Evolutionary conservation across 2,113 vertebrate genomes (phyloP), one percentile per base, ranked within the genome.

Genomic region (Zeus faber): DNA sequence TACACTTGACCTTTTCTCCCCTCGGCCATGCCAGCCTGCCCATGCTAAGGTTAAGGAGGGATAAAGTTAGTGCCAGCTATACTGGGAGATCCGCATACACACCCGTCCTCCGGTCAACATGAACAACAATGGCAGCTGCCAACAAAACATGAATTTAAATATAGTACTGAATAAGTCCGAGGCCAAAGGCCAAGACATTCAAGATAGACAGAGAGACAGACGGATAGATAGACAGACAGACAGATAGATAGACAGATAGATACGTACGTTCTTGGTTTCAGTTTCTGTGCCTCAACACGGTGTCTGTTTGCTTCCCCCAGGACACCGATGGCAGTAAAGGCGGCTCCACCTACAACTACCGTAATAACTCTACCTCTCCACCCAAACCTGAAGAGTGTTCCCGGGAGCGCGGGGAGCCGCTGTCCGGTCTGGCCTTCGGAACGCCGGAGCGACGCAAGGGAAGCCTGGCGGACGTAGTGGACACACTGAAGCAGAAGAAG

Each of bases 401-500:
- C 73, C 89, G 93, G 74, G 95, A 96, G 49, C 93, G 93, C 20
- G 79, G 84, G 1, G 95, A 97, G 75, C 85, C 90, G 31, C 85
- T 92, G 88, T 89, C 79, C 65, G 89, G 92, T 82, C 91, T 91
- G 62, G 85, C 88, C 58, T 95, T 98, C 52, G 95, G 95, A 64
- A 98, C 95, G 0, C 95, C 94, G 0, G 95, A 98, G 67, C 92
- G 95, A 57, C 95, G 95, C 82, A 97, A 97, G 77, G 95, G 95
- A 58, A 97, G 95, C 80, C 91, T 98, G 58, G 95, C 95, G 1
- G 95, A 98, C 66, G 95, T 98, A 88, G 95, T 98, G 90, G 95
- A 98, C 86, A 93, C 94, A 8, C 87, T 98, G 84, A 98, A 98
- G 72, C 95, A 98, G 88, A 98, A 98, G 90, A 98, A 97, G 80